Conservation (phyloP, 2,797 vertebrate genomes). For the Arremon aurantiirostris region DNA sequence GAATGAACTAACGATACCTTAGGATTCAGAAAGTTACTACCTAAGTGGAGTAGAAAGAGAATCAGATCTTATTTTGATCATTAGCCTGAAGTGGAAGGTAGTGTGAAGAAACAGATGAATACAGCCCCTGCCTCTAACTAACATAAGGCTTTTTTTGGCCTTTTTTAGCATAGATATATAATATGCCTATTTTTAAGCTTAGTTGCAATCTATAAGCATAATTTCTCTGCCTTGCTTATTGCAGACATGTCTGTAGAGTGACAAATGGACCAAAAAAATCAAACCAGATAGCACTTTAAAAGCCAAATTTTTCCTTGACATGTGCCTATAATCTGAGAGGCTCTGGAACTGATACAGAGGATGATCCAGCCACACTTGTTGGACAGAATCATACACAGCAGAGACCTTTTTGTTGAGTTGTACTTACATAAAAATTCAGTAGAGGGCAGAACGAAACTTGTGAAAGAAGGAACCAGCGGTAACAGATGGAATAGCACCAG, state of each 20-base stretch:
- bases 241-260: background rate
- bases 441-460: conserved; percentile 61
- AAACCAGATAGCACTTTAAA: background rate
- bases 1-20: background rate
- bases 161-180: background rate
- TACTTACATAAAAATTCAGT: background rate
- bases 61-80: background rate
- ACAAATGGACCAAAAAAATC: background rate
- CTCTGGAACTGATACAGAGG: background rate
- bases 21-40: background rate
- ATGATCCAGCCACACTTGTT: background rate
- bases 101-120: background rate
- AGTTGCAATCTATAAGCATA: background rate
- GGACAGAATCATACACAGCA: background rate
- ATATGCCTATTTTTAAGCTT: background rate
- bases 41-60: background rate
- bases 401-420: background rate
- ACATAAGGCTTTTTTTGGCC: background rate
- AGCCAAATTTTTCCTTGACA: background rate
- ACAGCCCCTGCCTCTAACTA: background rate
- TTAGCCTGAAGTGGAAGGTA: background rate
- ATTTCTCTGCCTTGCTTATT: background rate
- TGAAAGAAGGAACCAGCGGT: background rate
- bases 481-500: background rate
- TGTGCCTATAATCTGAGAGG: background rate